A percentile compares a stretch with the other conserved stretches of the same genome.
phyloP scores from a whole-genome alignment of 2,888 invertebrate species.

The Herminia tarsipennalis region DNA sequence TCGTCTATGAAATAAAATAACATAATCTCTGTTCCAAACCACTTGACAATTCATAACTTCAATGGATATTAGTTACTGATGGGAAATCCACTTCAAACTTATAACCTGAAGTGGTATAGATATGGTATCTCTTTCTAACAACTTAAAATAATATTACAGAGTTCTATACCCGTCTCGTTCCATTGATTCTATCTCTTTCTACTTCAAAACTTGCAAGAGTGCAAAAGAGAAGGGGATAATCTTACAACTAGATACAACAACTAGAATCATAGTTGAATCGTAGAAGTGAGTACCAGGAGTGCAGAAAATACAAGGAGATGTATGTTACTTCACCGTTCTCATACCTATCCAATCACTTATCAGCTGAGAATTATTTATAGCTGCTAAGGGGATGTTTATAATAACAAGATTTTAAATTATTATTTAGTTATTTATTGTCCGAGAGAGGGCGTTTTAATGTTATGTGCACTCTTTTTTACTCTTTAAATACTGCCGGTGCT shows the following conservation, averaged over 20 bases:
- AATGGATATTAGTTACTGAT: constrained; percentile 14
- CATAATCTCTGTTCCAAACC: constrained; percentile 4
- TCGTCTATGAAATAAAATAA: constrained; percentile 4
- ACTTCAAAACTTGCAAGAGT: neutral
- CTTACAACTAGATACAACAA: too few relatives aligned
- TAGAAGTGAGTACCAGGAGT: neutral
- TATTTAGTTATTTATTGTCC: constrained; percentile 5
- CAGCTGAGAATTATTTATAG: constrained; percentile 19
- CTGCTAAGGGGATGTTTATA: constrained; percentile 19
- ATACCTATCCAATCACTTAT: constrained; percentile 9
- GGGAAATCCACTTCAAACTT: constrained; percentile 24
- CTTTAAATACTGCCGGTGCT: too few relatives aligned
- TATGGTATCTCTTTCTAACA: neutral
- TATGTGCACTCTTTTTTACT: neutral
- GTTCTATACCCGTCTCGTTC: too few relatives aligned
- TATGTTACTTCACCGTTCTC: too few relatives aligned
- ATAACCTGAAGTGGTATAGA: neutral
- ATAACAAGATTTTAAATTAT: constrained; percentile 24
- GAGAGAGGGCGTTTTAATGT: constrained; percentile 4
- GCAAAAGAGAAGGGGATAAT: too few relatives aligned
- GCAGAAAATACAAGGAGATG: neutral
- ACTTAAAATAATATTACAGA: too few relatives aligned
- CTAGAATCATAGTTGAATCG: too few relatives aligned
- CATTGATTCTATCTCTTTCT: neutral
- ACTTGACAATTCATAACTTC: constrained; percentile 26